Evolutionary conservation across 2,888 invertebrate genomes (phyloP).

Genomic region (Tromatobia lineatoria): DNA sequence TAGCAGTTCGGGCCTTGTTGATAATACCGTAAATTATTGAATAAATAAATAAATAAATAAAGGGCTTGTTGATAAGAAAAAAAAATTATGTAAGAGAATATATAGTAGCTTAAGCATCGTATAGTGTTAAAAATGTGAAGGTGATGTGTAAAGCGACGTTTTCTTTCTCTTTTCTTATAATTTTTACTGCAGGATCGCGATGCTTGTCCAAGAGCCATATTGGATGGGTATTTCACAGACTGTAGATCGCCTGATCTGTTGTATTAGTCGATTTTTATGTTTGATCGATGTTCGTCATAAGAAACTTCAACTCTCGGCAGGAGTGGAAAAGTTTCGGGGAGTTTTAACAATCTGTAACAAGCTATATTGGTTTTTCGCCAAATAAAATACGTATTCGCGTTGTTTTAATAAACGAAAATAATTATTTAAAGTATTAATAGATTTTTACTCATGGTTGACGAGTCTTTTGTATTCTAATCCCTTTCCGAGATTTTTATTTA

Average conservation of each 20-base stretch:
- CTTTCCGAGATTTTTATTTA: background rate
- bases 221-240: constrained; percentile 72
- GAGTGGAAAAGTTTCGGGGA: constrained; percentile 12
- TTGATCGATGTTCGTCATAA: constrained; percentile 12
- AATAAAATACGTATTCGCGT: constrained; percentile 65
- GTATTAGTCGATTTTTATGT: constrained; percentile 40
- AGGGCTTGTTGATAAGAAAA: constrained; percentile 30
- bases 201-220: constrained; percentile 80
- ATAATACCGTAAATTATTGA: constrained; percentile 52
- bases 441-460: background rate
- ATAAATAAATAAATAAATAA: constrained; percentile 15
- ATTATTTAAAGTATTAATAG: background rate
- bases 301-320: constrained; percentile 9
- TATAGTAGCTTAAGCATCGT: constrained; percentile 31
- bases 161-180: constrained; percentile 16
- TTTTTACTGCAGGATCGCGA: constrained; percentile 34
- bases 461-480: background rate
- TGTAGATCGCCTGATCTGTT: constrained; percentile 41
- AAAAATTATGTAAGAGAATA: constrained; percentile 39
- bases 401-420: constrained; percentile 50
- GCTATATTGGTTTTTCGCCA: constrained; percentile 50
- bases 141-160: constrained; percentile 12
- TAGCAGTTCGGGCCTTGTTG: constrained; percentile 82
- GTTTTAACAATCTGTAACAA: constrained; percentile 43
- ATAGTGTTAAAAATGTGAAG: constrained; percentile 26